A percentile compares a stretch with the other conserved stretches of the same genome.
phyloP scores from a whole-genome alignment of 2,113 vertebrate genomes.

The Tychaedon coryphoeus region DNA sequence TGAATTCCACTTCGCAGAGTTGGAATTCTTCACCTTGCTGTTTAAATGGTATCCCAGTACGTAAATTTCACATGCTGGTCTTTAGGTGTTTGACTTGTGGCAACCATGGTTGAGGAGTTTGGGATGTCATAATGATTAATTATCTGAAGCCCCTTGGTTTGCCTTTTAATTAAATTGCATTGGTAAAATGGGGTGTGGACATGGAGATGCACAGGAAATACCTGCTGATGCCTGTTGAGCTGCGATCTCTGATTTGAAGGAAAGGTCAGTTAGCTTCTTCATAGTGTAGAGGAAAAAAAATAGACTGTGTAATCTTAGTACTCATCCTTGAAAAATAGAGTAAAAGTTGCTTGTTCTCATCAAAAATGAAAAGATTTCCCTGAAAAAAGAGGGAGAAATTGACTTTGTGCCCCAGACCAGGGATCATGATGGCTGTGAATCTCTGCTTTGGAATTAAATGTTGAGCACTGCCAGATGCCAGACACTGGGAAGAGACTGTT shows the following conservation, averaged over 20 bases:
- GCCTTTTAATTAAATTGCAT: neutral
- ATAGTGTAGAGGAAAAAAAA: neutral
- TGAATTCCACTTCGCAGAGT: neutral
- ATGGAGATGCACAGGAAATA: neutral
- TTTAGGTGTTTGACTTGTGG: neutral
- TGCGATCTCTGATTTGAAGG: neutral
- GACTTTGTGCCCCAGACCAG: slow-evolving; percentile 48
- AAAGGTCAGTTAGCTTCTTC: slow-evolving; percentile 2
- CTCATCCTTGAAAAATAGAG: slow-evolving; percentile 26
- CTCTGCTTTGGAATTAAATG: slow-evolving; percentile 71
- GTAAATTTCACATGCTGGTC: neutral
- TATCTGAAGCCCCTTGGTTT: neutral
- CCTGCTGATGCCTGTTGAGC: neutral
- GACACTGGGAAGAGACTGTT: slow-evolving; percentile 70
- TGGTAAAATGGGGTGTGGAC: neutral
- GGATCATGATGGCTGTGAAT: slow-evolving; percentile 46
- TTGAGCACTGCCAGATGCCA: slow-evolving; percentile 72
- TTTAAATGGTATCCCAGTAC: neutral
- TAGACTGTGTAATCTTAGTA: neutral
- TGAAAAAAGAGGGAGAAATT: slow-evolving; percentile 2
- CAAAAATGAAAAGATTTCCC: slow-evolving; percentile 18
- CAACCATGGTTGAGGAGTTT: neutral
- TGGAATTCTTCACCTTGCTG: neutral
- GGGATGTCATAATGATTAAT: neutral
- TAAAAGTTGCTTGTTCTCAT: slow-evolving; percentile 41